Evolutionary conservation across 1,140 invertebrate species (phyloP).

Genomic region (Ruditapes philippinarum): DNA sequence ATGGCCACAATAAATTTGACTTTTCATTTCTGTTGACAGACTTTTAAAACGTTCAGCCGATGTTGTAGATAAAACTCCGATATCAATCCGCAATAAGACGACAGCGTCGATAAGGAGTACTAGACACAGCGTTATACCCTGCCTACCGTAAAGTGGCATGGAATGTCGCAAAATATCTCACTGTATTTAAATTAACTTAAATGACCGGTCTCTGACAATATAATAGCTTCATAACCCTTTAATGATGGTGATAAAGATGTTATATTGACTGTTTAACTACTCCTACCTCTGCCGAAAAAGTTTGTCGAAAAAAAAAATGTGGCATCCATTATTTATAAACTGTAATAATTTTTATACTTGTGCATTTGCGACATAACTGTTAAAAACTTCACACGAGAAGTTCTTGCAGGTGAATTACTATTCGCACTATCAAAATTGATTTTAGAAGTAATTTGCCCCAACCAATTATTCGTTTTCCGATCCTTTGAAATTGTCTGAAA

Average conservation of each 20-base stretch:
- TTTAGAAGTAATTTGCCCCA: constrained; percentile 2
- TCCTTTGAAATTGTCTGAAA: constrained; percentile 5
- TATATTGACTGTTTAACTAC: background rate
- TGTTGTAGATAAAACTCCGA: constrained; percentile 14
- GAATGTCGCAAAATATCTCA: constrained; percentile 50
- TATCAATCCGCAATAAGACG: constrained; percentile 44
- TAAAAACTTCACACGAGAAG: background rate
- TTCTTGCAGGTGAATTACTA: background rate
- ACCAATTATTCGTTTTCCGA: background rate
- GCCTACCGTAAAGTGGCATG: constrained; percentile 31
- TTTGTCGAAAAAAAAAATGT: no score
- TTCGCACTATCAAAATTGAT: constrained; percentile 16
- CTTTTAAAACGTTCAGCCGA: background rate
- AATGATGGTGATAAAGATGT: constrained; percentile 41
- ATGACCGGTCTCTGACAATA: constrained; percentile 48
- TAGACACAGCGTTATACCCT: constrained; percentile 46
- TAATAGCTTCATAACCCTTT: constrained; percentile 38
- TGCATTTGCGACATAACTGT: background rate
- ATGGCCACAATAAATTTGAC: constrained; percentile 40
- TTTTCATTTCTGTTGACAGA: constrained; percentile 46
- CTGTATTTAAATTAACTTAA: constrained; percentile 53
- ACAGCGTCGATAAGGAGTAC: constrained; percentile 16
- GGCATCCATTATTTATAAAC: no score
- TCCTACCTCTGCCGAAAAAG: background rate
- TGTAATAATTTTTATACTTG: background rate